Evolutionary conservation across 2,888 invertebrate genomes (phyloP).

Genomic region (Panorpa germanica): DNA sequence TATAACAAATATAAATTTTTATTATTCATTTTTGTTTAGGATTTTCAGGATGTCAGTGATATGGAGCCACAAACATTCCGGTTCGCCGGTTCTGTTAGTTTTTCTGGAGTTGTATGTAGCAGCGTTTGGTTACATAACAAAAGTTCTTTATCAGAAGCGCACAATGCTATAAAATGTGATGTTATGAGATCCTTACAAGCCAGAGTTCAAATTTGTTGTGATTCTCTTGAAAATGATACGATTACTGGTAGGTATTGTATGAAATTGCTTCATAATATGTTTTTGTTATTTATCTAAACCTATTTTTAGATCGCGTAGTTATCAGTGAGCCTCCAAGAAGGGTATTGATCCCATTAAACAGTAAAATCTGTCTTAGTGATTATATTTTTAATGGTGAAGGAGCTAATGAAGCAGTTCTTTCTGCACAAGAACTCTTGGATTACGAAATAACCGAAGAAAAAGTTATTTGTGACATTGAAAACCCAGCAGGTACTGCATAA

Average conservation of each 20-base stretch:
- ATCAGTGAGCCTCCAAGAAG: conserved; percentile 80
- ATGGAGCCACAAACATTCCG: background rate
- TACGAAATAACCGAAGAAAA: conserved; percentile 48
- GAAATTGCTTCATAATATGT: too few species aligned
- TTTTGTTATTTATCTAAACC: too few species aligned
- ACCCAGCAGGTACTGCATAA: conserved; percentile 54
- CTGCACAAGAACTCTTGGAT: conserved; percentile 67
- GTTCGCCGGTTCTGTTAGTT: conserved; percentile 5
- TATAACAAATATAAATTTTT: background rate
- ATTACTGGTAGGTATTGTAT: conserved; percentile 18
- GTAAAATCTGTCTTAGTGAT: conserved; percentile 58
- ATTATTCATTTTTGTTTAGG: background rate
- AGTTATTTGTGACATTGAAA: conserved; percentile 55
- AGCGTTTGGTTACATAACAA: conserved; percentile 64
- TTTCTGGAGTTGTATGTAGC: conserved; percentile 20
- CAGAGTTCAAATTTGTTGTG: conserved; percentile 81
- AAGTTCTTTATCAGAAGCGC: conserved; percentile 52
- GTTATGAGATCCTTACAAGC: conserved; percentile 69
- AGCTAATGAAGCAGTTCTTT: conserved; percentile 58
- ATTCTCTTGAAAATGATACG: conserved; percentile 58
- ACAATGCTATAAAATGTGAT: conserved; percentile 60
- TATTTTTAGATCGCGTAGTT: conserved; percentile 45
- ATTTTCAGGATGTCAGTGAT: background rate
- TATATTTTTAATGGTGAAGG: conserved; percentile 86
- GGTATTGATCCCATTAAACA: conserved; percentile 56